Percentiles rank a stretch among this genome's conserved stretches.
Evolutionary conservation across 2,888 invertebrate species (phyloP).

Genomic region (Leistus spinibarbis): DNA sequence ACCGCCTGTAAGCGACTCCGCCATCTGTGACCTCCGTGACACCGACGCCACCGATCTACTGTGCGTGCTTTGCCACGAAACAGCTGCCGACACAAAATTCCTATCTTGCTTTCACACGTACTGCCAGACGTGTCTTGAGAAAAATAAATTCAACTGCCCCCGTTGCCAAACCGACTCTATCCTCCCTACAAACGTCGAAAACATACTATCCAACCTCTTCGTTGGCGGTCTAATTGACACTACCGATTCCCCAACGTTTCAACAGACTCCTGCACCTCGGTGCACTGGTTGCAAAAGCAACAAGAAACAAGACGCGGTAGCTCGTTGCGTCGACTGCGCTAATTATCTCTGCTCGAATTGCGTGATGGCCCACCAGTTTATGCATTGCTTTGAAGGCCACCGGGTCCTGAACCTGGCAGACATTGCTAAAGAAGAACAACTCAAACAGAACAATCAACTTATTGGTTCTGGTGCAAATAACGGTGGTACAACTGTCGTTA

Average conservation of each 20-base stretch:
- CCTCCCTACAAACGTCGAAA: constrained; percentile 52
- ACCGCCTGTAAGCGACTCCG: constrained; percentile 84
- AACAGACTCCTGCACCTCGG: constrained; percentile 63
- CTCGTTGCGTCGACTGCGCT: constrained; percentile 95
- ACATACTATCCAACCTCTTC: constrained; percentile 54
- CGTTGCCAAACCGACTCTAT: constrained; percentile 62
- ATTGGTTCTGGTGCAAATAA: constrained; percentile 41
- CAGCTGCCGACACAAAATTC: constrained; percentile 75
- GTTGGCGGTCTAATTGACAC: constrained; percentile 49
- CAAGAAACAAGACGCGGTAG: constrained; percentile 91
- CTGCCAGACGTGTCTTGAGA: constrained; percentile 82
- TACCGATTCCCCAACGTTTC: not conserved
- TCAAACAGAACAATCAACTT: constrained; percentile 55
- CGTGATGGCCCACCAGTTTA: constrained; percentile 98
- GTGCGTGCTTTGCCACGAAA: constrained; percentile 78
- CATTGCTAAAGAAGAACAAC: constrained; percentile 64
- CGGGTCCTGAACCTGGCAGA: constrained; percentile 78
- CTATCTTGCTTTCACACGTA: constrained; percentile 84
- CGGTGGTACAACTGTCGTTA: constrained; percentile 42
- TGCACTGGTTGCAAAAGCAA: constrained; percentile 97
- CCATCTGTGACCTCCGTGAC: constrained; percentile 75
- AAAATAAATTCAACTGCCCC: constrained; percentile 79
- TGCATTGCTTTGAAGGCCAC: constrained; percentile 99
- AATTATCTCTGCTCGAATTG: constrained; percentile 96
- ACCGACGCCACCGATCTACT: constrained; percentile 52